Base-by-base conservation (phyloP, 2,888 invertebrate species). In the Drosophila melanocephala region DNA sequence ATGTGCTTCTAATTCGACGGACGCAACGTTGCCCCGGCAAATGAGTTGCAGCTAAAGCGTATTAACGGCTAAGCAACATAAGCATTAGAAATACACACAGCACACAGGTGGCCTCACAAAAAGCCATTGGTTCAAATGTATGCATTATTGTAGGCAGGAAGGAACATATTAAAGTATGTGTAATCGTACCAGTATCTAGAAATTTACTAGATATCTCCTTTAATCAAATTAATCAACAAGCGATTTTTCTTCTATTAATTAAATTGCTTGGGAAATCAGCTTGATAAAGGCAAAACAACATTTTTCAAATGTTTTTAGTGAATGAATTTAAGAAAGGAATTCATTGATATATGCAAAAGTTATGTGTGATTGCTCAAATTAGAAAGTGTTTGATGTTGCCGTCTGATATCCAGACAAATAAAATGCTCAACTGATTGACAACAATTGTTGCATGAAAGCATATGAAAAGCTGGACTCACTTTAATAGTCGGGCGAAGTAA, bases 31-130 rank as follows among this genome's bases (percentile, higher is more conserved):
- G 52, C 35, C 33, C 16, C n/a, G 9, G 26, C 77, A 77, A 80
- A 72, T 72, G 75, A 70, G 81, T 65, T 81, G 70, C 52, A 78
- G 70, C 58, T 47, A 56, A 47, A 62, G 56, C 70, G 75, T 70
- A 67, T 81, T 86, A 74, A 77, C 67, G 72, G 76, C 86, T 90
- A 85, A 85, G 88, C 78, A 85, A 63, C 86, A 76, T 77, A 58
- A 26, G 51, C 74, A 44, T 56, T 0, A 55, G 12, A 80, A 69
- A 22, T 44, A 22, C 12, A 2, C 59, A 50, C 61, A 65, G 55
- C 77, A 52, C 39, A 42, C 55, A 35, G 22, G 28, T 39, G 26
- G 37, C 26, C 12, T 30, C 26, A 35, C 6, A 57, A 14, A 42
- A 2, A 35, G 56, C 32, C 56, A 16, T 28, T 50, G 28, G 10